Conservation (phyloP, 2,797 vertebrate genomes). For the Neosilurus mollespiculum region DNA sequence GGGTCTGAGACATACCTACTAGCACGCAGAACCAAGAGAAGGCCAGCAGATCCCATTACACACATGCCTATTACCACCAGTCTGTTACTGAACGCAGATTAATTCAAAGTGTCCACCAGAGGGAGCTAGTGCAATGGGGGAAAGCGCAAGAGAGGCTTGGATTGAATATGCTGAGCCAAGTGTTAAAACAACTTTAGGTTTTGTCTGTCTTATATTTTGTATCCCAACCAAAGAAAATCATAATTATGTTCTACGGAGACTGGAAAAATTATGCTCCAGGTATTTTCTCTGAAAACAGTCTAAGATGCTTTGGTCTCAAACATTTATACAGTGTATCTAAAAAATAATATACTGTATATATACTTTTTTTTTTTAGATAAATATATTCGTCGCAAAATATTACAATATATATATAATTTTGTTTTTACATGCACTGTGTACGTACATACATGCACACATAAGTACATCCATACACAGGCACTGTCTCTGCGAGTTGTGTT, state of each 20-base stretch:
- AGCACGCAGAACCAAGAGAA: slow-evolving; percentile 40
- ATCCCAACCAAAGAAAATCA: slow-evolving; percentile 45
- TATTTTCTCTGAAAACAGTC: slow-evolving; percentile 8
- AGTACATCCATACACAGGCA: too few relatives aligned
- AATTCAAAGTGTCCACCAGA: slow-evolving; percentile 61
- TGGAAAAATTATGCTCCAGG: background rate
- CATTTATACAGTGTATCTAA: too few relatives aligned
- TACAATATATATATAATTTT: too few relatives aligned
- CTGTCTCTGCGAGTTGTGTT: too few relatives aligned
- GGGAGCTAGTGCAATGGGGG: slow-evolving; percentile 52
- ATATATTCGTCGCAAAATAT: too few relatives aligned
- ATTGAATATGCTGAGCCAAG: slow-evolving; percentile 8
- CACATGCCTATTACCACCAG: slow-evolving; percentile 61
- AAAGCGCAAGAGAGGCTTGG: slow-evolving; percentile 38
- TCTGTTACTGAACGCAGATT: slow-evolving; percentile 74
- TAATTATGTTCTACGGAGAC: slow-evolving; percentile 32
- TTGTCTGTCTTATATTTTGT: slow-evolving; percentile 35
- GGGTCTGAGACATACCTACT: slow-evolving; percentile 68
- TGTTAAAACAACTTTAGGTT: slow-evolving; percentile 16
- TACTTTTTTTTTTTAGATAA: too few relatives aligned
- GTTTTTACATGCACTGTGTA: too few relatives aligned
- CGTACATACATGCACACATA: too few relatives aligned
- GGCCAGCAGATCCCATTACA: slow-evolving; percentile 34
- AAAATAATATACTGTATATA: too few relatives aligned
- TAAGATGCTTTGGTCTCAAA: background rate